Base-by-base conservation (phyloP, 2,113 vertebrate genomes). In the Marmota monax region DNA sequence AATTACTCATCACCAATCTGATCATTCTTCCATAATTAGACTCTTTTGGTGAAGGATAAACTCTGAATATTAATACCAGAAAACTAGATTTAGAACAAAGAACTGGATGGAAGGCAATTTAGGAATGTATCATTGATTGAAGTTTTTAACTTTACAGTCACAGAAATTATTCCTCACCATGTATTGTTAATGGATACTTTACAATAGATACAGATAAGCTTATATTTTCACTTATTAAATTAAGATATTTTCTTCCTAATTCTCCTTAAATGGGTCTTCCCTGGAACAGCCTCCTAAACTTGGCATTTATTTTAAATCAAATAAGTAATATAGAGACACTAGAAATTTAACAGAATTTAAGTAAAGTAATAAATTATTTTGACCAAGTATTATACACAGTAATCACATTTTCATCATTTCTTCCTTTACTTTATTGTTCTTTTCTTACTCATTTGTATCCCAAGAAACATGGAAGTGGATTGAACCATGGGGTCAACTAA, bases 21-120 rank as follows among this genome's bases (percentile, higher is more conserved):
- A 98, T 94, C 89, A 86, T 92, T 94, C 51, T 93, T 89, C 84
- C 87, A 97, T 97, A 96, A 97, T 97, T 97, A 96, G 92, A 96
- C 70, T 95, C 78, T 84, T 72, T 96, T 89, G 84, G 84, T 92
- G 45, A 95, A 91, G 56, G 84, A 94, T 61, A 96, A 79, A 96
- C 87, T 94, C 78, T 97, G 96, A 97, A 97, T 97, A 92, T 89
- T 96, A 97, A 97, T 95, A 58, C 29, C 22, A 87, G 83, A 92
- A 93, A 79, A 94, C 51, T 76, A 70, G 29, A 95, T 93, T 96
- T 95, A 96, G 74, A 94, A 92, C 61, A 88, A 97, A 89, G 92
- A 72, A 53, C 51, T 87, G 58, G 51, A 56, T 61, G 8, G 29
- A 93, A 87, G 53, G 51, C 25, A 84, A 90, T 76, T 95, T 92